Percentiles rank a stretch among this genome's conserved stretches.
These are phyloP conservation scores for Megaceryle maxima DNA, from an alignment of 2,113 vertebrate genomes.

Conservation along the genomic window DNA sequence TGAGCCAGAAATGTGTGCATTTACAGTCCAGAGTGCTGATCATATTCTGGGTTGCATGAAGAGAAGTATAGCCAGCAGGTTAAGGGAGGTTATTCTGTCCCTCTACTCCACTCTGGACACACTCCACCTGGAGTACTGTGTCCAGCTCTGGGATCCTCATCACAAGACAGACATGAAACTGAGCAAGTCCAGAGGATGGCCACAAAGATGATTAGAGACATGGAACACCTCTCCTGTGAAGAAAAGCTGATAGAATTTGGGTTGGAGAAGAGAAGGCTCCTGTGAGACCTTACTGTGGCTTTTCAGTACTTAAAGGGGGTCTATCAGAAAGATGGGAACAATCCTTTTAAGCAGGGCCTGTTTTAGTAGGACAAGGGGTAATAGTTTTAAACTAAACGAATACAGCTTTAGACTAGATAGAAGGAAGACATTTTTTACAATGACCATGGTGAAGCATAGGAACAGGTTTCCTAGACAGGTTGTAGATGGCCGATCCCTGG, in stretches of 20 bases:
- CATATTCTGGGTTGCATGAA: not conserved
- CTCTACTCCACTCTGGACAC: not conserved
- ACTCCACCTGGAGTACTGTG: not conserved
- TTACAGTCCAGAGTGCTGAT: not conserved
- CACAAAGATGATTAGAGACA: too few species aligned
- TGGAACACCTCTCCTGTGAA: not conserved
- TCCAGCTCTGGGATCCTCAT: too few species aligned
- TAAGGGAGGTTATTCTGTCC: not conserved
- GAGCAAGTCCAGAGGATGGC: too few species aligned
- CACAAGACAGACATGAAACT: too few species aligned
- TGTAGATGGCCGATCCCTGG: not conserved
- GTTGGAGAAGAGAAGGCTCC: not conserved
- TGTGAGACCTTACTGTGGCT: not conserved
- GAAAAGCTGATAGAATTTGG: not conserved
- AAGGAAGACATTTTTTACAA: not conserved
- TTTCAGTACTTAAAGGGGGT: not conserved
- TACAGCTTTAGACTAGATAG: not conserved
- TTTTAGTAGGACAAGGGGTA: not conserved
- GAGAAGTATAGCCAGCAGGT: not conserved
- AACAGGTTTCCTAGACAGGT: not conserved
- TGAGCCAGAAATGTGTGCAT: too few species aligned
- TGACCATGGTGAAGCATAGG: not conserved
- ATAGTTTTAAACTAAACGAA: not conserved
- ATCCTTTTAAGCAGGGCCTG: too few species aligned
- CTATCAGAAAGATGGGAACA: not conserved